phyloP scores from a whole-genome alignment of 1,140 invertebrate species.

The Scaptomyza hsui region DNA sequence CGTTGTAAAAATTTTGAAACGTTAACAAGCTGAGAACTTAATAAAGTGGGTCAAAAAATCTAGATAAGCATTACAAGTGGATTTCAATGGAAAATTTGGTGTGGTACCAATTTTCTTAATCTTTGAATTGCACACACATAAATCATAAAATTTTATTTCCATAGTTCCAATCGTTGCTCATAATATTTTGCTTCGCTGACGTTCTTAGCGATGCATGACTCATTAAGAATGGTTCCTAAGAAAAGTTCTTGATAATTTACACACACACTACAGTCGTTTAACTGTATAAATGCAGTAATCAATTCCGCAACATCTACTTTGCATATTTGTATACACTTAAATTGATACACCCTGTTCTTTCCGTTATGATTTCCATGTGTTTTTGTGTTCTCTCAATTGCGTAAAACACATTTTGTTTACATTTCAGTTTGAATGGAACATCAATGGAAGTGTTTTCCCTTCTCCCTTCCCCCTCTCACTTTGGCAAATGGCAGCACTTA shows the following conservation, averaged over 20 bases:
- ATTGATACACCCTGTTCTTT: background rate
- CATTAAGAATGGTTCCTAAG: slow-evolving; percentile 2
- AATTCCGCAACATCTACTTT: slow-evolving; percentile 42
- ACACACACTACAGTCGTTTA: slow-evolving; percentile 18
- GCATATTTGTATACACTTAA: slow-evolving; percentile 3
- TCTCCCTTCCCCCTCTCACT: slow-evolving; percentile 2
- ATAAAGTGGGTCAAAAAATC: slow-evolving; percentile 4
- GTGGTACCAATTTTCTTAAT: background rate
- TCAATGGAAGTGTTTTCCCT: slow-evolving; percentile 6
- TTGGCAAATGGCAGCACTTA: slow-evolving; percentile 43
- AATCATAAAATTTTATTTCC: slow-evolving; percentile 3
- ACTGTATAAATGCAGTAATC: slow-evolving; percentile 40
- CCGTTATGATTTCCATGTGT: background rate
- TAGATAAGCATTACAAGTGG: slow-evolving; percentile 5
- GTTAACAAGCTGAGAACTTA: background rate
- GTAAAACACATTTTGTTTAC: slow-evolving; percentile 36
- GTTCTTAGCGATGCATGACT: slow-evolving; percentile 42
- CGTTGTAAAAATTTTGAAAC: background rate
- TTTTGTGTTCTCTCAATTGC: slow-evolving; percentile 23
- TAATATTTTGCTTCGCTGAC: slow-evolving; percentile 20
- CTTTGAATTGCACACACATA: background rate
- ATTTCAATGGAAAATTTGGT: background rate
- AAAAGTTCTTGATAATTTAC: slow-evolving; percentile 21
- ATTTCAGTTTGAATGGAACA: slow-evolving; percentile 33
- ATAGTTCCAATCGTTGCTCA: slow-evolving; percentile 1